Conservation (phyloP, 1,140 invertebrate genomes). For the Drosophila miranda region DNA sequence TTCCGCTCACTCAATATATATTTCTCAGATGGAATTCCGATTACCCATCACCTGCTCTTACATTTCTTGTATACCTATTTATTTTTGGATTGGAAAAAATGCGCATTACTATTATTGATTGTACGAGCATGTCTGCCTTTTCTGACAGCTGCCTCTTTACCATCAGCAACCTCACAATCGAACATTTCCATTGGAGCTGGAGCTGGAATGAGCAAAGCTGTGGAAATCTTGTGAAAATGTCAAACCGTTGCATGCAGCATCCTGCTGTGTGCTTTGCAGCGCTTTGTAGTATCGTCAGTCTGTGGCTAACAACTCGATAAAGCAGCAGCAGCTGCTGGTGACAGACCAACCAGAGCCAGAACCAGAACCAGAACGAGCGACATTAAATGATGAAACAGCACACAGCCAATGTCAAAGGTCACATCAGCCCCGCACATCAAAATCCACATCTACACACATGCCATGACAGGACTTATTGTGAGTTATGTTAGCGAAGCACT, state of each 20-base stretch:
- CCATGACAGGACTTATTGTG: conserved; percentile 40
- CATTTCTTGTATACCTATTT: too few relatives aligned
- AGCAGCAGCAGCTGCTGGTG: conserved; percentile 41
- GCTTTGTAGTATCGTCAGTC: conserved; percentile 31
- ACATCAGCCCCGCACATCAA: conserved; percentile 3
- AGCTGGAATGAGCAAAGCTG: too few relatives aligned
- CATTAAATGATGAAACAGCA: conserved; percentile 54
- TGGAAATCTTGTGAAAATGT: conserved; percentile 5
- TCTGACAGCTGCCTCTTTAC: too few relatives aligned
- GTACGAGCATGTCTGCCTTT: too few relatives aligned
- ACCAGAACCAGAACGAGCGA: neutral
- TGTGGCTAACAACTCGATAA: conserved; percentile 63
- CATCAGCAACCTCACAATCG: too few relatives aligned
- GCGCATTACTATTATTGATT: too few relatives aligned
- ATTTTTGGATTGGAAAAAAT: too few relatives aligned
- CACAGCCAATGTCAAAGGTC: conserved; percentile 67
- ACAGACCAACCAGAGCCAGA: conserved; percentile 11
- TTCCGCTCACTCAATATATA: too few relatives aligned
- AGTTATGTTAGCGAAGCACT: conserved; percentile 35
- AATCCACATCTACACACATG: conserved; percentile 1
- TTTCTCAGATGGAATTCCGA: too few relatives aligned
- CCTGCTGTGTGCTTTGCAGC: conserved; percentile 8
- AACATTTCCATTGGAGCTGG: too few relatives aligned
- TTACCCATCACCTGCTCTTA: too few relatives aligned
- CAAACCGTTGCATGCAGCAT: conserved; percentile 8